Evolutionary conservation across 2,888 invertebrate genomes (phyloP).

Genomic region (Clanis bilineata): DNA sequence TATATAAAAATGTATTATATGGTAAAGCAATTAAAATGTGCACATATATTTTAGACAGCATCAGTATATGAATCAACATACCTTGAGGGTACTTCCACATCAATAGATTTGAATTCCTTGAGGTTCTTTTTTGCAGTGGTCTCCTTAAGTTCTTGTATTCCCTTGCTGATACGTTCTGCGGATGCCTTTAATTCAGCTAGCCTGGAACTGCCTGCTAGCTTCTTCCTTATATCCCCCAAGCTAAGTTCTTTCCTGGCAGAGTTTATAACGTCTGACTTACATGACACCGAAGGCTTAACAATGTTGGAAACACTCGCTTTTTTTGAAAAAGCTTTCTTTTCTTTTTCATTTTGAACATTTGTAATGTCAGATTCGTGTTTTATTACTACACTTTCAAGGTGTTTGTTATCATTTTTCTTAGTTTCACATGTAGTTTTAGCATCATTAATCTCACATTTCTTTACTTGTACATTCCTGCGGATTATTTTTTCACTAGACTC

Average conservation of each 20-base stretch:
- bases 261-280: constrained; percentile 65
- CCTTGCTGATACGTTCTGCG: constrained; percentile 84
- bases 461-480: constrained; percentile 18
- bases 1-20: no score
- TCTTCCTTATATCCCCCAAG: constrained; percentile 86
- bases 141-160: constrained; percentile 83
- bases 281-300: constrained; percentile 35
- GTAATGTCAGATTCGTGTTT: neutral
- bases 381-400: constrained; percentile 16
- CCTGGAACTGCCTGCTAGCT: constrained; percentile 85
- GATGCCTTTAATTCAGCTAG: constrained; percentile 87
- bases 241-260: constrained; percentile 83
- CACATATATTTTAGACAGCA: neutral
- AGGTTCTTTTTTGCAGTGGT: constrained; percentile 76
- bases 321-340: constrained; percentile 50
- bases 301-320: constrained; percentile 60
- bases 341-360: constrained; percentile 17
- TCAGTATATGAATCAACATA: constrained; percentile 43
- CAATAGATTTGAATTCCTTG: constrained; percentile 87
- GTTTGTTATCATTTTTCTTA: constrained; percentile 22
- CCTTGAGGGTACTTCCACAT: constrained; percentile 89
- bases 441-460: constrained; percentile 32
- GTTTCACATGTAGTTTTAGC: constrained; percentile 15
- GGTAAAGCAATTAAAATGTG: no score
- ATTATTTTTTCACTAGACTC: constrained; percentile 3